These are phyloP conservation scores for Macrobrachium nipponense DNA, from an alignment of 1,140 invertebrate species.

Conservation along the genomic window DNA sequence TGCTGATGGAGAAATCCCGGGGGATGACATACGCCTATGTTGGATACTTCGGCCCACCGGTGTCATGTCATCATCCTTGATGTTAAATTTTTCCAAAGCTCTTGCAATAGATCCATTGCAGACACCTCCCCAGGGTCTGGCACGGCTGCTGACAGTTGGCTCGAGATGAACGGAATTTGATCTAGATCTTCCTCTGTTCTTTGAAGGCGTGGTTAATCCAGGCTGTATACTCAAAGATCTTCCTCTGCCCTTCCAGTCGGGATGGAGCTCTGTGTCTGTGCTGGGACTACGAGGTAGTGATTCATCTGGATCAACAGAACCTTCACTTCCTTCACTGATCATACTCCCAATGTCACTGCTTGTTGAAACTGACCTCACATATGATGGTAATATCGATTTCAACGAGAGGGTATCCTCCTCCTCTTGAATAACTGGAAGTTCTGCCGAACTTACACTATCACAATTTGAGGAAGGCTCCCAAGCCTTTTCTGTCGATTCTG, in stretches of 20 bases:
- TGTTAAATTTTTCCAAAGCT: constrained; percentile 61
- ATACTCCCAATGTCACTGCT: constrained; percentile 51
- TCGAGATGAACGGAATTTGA: constrained; percentile 39
- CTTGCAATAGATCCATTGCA: constrained; percentile 60
- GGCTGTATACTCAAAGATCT: constrained; percentile 19
- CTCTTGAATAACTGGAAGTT: constrained; percentile 35
- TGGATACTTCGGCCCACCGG: not conserved
- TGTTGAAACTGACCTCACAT: constrained; percentile 37
- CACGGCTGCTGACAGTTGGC: constrained; percentile 25
- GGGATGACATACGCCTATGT: constrained; percentile 28
- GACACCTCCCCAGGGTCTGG: constrained; percentile 59
- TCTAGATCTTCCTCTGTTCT: constrained; percentile 26
- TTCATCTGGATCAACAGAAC: constrained; percentile 32
- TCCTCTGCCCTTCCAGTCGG: constrained; percentile 27
- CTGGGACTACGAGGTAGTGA: constrained; percentile 17
- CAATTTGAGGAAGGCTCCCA: constrained; percentile 25
- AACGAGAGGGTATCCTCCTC: constrained; percentile 1
- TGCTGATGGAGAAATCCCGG: constrained; percentile 35
- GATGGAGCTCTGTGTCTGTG: constrained; percentile 20
- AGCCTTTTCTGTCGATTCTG: not conserved
- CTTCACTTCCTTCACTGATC: constrained; percentile 48
- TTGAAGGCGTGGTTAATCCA: not conserved
- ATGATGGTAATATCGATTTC: not conserved
- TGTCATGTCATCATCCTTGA: constrained; percentile 42
- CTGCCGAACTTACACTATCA: constrained; percentile 11